These are phyloP conservation scores for Ovibos moschatus DNA, from an alignment of 2,113 vertebrate genomes.

Conservation along the genomic window DNA sequence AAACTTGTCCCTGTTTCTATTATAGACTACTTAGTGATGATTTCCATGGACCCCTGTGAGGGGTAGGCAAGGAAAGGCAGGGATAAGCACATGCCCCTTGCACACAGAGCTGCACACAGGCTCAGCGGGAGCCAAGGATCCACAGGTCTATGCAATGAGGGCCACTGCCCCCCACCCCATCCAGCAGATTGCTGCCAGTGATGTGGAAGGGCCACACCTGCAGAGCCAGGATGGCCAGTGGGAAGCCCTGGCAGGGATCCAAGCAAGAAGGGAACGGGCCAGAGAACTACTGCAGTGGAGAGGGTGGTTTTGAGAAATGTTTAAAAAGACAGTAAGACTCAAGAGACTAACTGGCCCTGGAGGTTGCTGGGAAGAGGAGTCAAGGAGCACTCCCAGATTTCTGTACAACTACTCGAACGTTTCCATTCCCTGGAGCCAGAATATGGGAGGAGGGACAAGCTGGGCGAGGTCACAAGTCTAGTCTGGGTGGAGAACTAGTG, in stretches of 20 bases:
- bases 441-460: background rate
- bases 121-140: background rate
- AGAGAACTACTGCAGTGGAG: fast-evolving
- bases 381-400: background rate
- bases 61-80: background rate
- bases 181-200: background rate
- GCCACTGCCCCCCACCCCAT: background rate
- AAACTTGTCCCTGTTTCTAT: background rate
- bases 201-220: background rate
- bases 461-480: background rate
- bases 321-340: background rate
- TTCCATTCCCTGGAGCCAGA: background rate
- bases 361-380: background rate
- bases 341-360: too few relatives aligned
- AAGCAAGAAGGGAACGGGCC: background rate
- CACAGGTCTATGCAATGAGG: background rate
- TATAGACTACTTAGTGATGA: fast-evolving
- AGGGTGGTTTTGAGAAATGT: too few relatives aligned
- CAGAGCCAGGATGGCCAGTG: background rate
- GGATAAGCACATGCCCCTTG: background rate
- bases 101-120: background rate
- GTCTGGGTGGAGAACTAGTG: background rate
- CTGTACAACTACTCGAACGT: background rate
- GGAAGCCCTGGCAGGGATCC: background rate
- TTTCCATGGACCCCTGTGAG: background rate